A percentile compares a stretch with the other conserved stretches of the same genome.
phyloP scores from a whole-genome alignment of 2,888 invertebrate genomes.

The Latrodectus elegans region DNA sequence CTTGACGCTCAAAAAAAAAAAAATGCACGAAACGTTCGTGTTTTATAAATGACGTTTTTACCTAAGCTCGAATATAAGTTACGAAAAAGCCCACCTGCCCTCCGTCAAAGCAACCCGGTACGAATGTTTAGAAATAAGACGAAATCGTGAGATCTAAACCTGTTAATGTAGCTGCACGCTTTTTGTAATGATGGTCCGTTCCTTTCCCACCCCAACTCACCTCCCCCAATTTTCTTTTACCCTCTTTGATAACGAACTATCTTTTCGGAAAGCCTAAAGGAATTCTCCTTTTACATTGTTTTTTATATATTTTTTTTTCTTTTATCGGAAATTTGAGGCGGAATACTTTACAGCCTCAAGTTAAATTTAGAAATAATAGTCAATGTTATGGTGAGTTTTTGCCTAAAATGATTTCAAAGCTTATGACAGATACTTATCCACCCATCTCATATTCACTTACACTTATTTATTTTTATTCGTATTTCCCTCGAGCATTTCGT shows the following conservation, averaged over 20 bases:
- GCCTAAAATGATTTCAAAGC: conserved; percentile 59
- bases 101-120: conserved; percentile 33
- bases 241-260: no score
- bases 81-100: conserved; percentile 45
- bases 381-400: conserved; percentile 55
- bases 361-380: conserved; percentile 40
- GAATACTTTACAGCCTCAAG: conserved; percentile 4
- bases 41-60: conserved; percentile 58
- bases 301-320: conserved; percentile 10
- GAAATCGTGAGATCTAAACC: conserved; percentile 59
- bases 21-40: conserved; percentile 50
- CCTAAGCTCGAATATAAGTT: conserved; percentile 23
- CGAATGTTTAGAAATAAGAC: conserved; percentile 28
- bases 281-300: conserved; percentile 50
- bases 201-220: conserved; percentile 8
- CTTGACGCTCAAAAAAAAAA: conserved; percentile 39
- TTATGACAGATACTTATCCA: conserved; percentile 50
- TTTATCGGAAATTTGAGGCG: conserved; percentile 37
- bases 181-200: conserved; percentile 56
- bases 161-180: conserved; percentile 65
- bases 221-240: background rate
- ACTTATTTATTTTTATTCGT: conserved; percentile 6
- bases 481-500: conserved; percentile 16
- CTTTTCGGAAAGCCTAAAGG: background rate
- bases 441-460: conserved; percentile 28